Evolutionary conservation across 1,140 invertebrate species (phyloP).

Genomic region (Lepidurus apus): DNA sequence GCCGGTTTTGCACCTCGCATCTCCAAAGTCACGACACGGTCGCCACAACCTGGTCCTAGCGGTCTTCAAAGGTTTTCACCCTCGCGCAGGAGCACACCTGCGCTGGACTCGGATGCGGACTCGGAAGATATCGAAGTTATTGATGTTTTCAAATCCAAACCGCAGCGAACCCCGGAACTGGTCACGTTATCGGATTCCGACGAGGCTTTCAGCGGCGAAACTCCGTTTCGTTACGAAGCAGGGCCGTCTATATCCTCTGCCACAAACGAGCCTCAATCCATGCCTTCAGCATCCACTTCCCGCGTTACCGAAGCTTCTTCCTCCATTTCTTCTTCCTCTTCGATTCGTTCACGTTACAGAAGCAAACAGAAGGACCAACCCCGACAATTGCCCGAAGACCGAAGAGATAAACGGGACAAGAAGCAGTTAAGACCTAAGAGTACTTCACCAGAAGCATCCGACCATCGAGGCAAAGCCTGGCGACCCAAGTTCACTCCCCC

Average conservation of each 20-base stretch:
- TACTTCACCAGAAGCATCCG: not conserved
- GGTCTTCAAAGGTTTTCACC: constrained; percentile 22
- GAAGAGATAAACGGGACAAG: not conserved
- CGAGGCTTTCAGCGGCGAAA: not conserved
- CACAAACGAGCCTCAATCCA: not conserved
- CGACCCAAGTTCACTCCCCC: not conserved
- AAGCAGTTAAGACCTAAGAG: not conserved
- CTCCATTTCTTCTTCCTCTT: too few relatives aligned
- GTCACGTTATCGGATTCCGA: constrained; percentile 49
- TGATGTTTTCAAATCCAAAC: constrained; percentile 50
- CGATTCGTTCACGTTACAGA: not conserved
- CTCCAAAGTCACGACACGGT: constrained; percentile 40
- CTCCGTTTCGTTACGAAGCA: not conserved
- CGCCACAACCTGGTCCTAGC: constrained; percentile 36
- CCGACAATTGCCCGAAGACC: not conserved
- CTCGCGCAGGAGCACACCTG: constrained; percentile 37
- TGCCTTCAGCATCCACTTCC: not conserved
- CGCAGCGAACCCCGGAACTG: constrained; percentile 51
- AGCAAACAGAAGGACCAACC: too few relatives aligned
- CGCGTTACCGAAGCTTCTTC: not conserved
- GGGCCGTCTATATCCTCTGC: not conserved
- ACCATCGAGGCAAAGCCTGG: not conserved
- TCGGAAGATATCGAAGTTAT: constrained; percentile 43
- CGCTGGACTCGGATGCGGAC: constrained; percentile 39
- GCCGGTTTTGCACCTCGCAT: too few relatives aligned